Conservation (phyloP, 2,888 invertebrate genomes). For the Eumacrocentrus americanus region DNA sequence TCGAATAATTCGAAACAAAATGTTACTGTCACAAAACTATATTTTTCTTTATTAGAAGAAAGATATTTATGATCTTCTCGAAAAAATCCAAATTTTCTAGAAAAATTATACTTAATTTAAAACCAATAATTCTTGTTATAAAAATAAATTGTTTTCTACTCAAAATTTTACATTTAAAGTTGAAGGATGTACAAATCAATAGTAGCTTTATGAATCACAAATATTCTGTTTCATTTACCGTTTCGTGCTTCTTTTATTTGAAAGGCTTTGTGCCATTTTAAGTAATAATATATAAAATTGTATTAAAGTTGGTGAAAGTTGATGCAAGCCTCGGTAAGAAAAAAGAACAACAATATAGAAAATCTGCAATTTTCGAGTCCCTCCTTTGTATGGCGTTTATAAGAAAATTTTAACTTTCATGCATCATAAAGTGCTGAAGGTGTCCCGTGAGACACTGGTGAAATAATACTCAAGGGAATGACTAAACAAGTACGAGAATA, state of each 20-base stretch:
- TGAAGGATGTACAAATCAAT: neutral
- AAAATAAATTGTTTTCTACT: too few species aligned
- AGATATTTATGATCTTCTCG: too few species aligned
- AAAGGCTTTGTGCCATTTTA: neutral
- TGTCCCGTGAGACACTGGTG: neutral
- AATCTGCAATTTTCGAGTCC: neutral
- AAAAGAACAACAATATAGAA: neutral
- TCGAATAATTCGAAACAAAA: too few species aligned
- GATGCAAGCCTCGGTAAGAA: neutral
- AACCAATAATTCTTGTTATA: neutral
- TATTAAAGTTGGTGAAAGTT: neutral
- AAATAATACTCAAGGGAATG: conserved; percentile 1
- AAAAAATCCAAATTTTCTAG: too few species aligned
- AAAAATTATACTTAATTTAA: neutral
- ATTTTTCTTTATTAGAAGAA: too few species aligned
- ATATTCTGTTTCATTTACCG: neutral
- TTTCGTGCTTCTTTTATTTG: neutral
- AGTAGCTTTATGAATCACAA: neutral
- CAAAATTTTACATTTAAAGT: too few species aligned
- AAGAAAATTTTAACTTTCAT: neutral
- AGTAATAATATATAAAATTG: neutral
- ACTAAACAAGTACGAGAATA: neutral
- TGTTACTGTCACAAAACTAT: too few species aligned
- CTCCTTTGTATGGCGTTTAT: neutral
- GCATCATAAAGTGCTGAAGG: neutral